phyloP scores from a whole-genome alignment of 2,797 vertebrate species.

The Pristis pectinata region DNA sequence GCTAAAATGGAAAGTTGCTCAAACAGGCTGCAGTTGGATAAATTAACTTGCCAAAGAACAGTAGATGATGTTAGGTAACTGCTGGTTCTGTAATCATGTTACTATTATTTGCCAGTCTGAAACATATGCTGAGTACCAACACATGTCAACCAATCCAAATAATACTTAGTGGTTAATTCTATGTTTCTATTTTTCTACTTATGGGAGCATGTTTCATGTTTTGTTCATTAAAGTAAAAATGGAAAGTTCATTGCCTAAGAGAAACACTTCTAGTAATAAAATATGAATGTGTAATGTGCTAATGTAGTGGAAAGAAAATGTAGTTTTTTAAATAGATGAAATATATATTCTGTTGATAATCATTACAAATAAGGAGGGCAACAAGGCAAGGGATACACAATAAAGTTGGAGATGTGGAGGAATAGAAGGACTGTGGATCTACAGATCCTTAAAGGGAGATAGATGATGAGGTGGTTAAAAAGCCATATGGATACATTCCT shows the following conservation, averaged over 20 bases:
- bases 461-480: too few relatives aligned
- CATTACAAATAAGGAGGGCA: not conserved
- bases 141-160: not conserved
- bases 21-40: not conserved
- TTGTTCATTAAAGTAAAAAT: not conserved
- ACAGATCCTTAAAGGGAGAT: too few relatives aligned
- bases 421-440: too few relatives aligned
- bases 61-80: not conserved
- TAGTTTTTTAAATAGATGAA: not conserved
- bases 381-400: not conserved
- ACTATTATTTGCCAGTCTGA: not conserved
- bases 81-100: not conserved
- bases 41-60: not conserved
- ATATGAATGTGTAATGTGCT: not conserved
- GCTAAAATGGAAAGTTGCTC: not conserved
- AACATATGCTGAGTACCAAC: not conserved
- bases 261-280: not conserved
- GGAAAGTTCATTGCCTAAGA: not conserved
- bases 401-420: too few relatives aligned
- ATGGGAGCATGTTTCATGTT: not conserved
- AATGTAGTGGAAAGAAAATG: not conserved
- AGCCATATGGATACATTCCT: too few relatives aligned
- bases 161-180: not conserved
- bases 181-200: not conserved
- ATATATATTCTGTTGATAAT: not conserved